Conservation (phyloP, 2,888 invertebrate genomes). For the Melipona bicolor region DNA sequence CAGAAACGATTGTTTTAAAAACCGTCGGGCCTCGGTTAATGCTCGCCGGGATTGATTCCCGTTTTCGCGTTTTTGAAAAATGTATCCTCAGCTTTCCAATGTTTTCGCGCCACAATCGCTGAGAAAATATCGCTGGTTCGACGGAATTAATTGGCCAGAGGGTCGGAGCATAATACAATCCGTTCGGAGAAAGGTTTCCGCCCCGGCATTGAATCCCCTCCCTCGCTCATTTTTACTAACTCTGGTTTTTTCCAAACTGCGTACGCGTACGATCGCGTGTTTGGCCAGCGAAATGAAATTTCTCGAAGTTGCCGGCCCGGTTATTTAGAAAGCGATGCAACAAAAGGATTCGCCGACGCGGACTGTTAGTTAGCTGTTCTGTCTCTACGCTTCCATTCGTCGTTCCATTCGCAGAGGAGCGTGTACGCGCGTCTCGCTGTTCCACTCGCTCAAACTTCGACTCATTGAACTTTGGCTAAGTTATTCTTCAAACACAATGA, state of each 20-base stretch:
- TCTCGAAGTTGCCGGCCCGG: constrained; percentile 10
- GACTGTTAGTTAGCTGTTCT: neutral
- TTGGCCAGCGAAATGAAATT: constrained; percentile 17
- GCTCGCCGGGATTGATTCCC: neutral
- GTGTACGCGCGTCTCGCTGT: constrained; percentile 8
- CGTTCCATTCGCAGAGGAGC: neutral
- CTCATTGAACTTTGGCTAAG: constrained; percentile 59
- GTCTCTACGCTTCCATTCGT: constrained; percentile 22
- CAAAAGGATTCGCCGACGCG: constrained; percentile 7
- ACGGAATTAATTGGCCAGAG: constrained; percentile 12
- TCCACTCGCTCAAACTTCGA: constrained; percentile 45
- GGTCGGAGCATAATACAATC: constrained; percentile 11
- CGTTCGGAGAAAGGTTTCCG: neutral
- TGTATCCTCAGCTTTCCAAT: neutral
- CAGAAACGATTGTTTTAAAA: constrained; percentile 5
- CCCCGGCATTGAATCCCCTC: neutral
- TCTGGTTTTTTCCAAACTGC: neutral
- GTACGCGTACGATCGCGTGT: neutral
- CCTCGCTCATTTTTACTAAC: neutral
- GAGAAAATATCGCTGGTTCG: constrained; percentile 25
- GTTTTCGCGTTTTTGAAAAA: neutral
- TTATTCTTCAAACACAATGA: constrained; percentile 64
- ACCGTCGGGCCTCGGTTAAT: neutral
- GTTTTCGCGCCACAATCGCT: neutral
- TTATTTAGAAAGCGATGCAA: constrained; percentile 13